These are phyloP conservation scores for Periophthalmus modestus DNA, from an alignment of 2,113 vertebrate genomes.

Conservation along the genomic window DNA sequence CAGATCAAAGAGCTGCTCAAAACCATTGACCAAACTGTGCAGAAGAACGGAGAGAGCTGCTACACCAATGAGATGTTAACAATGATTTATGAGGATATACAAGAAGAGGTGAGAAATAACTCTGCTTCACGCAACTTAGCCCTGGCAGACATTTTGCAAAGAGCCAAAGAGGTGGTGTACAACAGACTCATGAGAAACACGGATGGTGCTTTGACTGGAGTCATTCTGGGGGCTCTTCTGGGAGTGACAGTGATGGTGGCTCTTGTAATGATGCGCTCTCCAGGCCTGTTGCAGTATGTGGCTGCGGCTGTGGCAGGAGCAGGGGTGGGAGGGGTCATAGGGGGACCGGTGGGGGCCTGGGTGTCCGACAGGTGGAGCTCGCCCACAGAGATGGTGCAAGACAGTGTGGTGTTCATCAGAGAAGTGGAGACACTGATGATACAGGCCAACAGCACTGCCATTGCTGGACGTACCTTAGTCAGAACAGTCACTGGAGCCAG, in stretches of 20 bases:
- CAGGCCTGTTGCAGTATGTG: not conserved
- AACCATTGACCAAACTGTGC: not conserved
- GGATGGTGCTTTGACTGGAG: not conserved
- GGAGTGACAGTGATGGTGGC: not conserved
- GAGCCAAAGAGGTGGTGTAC: not conserved
- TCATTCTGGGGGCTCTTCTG: not conserved
- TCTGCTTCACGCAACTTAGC: not conserved
- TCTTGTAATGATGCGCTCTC: not conserved
- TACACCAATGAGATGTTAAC: slow-evolving; percentile 12
- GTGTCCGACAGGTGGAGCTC: not conserved
- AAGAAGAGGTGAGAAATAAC: not conserved
- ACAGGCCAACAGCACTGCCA: not conserved
- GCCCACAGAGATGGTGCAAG: not conserved
- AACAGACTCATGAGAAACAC: not conserved
- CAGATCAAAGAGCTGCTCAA: slow-evolving; percentile 6
- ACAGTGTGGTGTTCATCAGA: not conserved
- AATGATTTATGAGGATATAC: not conserved
- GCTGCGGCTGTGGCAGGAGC: not conserved
- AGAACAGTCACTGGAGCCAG: too few species aligned
- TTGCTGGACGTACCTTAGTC: not conserved
- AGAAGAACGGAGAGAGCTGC: not conserved
- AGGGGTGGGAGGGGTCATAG: not conserved
- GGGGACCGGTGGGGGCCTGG: not conserved
- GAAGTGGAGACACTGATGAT: not conserved
- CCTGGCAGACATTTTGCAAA: not conserved